phyloP scores from a whole-genome alignment of 2,888 invertebrate species.

The Pyrrhosoma nymphula region DNA sequence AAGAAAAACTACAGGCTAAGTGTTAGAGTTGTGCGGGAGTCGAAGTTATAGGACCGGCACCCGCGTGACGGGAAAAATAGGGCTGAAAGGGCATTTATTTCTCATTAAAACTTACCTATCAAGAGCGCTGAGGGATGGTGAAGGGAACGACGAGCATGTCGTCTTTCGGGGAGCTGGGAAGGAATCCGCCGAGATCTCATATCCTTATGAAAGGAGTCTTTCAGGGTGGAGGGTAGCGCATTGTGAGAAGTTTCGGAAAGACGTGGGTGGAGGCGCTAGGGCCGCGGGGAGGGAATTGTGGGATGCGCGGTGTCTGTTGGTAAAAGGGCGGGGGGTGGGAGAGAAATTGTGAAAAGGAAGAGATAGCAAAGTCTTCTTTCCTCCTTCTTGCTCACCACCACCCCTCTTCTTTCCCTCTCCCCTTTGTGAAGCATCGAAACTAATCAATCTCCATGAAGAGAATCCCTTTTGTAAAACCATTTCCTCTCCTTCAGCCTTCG shows the following conservation, averaged over 20 bases:
- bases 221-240: not conserved
- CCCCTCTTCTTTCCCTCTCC: not conserved
- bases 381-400: not conserved
- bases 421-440: constrained; percentile 12
- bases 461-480: constrained; percentile 14
- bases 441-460: constrained; percentile 31
- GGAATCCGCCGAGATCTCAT: not conserved
- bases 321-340: not conserved
- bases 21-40: not conserved
- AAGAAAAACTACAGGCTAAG: no score
- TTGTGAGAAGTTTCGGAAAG: not conserved
- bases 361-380: not conserved
- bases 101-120: constrained; percentile 63
- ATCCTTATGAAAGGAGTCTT: not conserved
- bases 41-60: not conserved
- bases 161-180: not conserved
- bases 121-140: not conserved
- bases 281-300: not conserved
- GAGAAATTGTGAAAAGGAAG: not conserved
- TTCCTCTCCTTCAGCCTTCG: not conserved
- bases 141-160: not conserved
- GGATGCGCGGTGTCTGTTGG: not conserved
- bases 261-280: not conserved
- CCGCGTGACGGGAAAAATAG: not conserved
- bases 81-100: constrained; percentile 33